Conservation (phyloP, 2,888 invertebrate genomes). For the Invenusta paracnida region DNA sequence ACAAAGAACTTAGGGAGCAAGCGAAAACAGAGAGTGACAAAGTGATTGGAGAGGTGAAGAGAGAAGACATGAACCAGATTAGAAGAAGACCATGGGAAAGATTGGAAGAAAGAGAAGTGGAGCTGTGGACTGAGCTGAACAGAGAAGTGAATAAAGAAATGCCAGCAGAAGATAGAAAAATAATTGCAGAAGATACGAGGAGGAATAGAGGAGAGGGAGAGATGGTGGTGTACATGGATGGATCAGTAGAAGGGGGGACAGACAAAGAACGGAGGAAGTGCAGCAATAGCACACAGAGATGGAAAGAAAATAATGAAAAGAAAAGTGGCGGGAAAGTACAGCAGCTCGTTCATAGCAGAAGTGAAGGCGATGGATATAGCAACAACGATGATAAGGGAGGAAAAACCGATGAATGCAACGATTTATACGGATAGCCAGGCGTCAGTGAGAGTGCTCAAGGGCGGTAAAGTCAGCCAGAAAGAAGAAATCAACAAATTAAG, state of each 20-base stretch:
- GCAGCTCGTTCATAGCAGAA: neutral
- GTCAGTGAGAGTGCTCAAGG: neutral
- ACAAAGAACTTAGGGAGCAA: too few species aligned
- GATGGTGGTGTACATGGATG: neutral
- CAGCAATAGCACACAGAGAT: neutral
- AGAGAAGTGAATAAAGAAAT: neutral
- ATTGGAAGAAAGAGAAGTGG: neutral
- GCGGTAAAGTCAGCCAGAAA: neutral
- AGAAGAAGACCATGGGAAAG: neutral
- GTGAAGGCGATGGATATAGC: neutral
- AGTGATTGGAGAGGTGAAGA: too few species aligned
- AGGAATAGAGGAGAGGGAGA: neutral
- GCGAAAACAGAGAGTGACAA: too few species aligned
- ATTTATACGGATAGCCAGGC: neutral
- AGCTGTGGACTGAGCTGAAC: neutral
- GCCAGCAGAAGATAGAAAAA: too few species aligned
- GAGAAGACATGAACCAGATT: neutral
- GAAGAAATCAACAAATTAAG: neutral
- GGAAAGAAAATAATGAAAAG: neutral
- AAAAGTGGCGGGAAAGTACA: too few species aligned
- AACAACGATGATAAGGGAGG: neutral
- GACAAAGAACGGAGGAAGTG: neutral
- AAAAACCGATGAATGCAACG: neutral
- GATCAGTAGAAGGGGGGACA: neutral
- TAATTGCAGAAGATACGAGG: too few species aligned